Percentiles rank a stretch among this genome's conserved stretches.
Evolutionary conservation across 2,888 invertebrate genomes (phyloP).

Genomic region (Salpingus planirostris): DNA sequence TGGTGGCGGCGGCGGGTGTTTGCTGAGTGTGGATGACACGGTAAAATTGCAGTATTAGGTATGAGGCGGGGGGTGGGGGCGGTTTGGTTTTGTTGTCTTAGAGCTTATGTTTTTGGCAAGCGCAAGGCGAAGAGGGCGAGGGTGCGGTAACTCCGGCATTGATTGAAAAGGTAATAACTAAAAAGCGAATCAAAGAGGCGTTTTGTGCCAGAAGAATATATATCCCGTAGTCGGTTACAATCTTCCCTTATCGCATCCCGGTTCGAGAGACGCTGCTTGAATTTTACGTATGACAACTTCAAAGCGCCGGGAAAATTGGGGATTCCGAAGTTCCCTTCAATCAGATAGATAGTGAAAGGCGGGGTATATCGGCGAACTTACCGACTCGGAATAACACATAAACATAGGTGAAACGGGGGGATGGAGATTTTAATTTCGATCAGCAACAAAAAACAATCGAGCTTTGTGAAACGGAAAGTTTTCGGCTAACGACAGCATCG

Average conservation of each 20-base stretch:
- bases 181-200: conserved; percentile 13
- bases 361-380: conserved; percentile 15
- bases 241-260: conserved; percentile 17
- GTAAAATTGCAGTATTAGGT: too few relatives aligned
- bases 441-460: conserved; percentile 18
- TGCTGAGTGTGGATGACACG: too few relatives aligned
- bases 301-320: conserved; percentile 21
- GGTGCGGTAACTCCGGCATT: too few relatives aligned
- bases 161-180: conserved; percentile 17
- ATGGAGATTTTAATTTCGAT: conserved; percentile 26
- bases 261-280: conserved; percentile 17
- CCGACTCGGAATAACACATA: conserved; percentile 16
- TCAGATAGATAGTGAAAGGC: conserved; percentile 21
- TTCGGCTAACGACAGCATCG: conserved; percentile 18
- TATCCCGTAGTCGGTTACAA: conserved; percentile 16
- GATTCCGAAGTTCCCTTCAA: conserved; percentile 18
- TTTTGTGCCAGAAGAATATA: conserved; percentile 16
- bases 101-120: conserved; percentile 14
- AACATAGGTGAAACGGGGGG: too few relatives aligned
- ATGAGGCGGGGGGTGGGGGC: too few relatives aligned
- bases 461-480: conserved; percentile 17
- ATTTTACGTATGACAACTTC: conserved; percentile 24
- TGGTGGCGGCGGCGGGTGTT: too few relatives aligned
- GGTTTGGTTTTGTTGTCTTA: too few relatives aligned
- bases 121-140: conserved; percentile 3